Percentiles rank a stretch among this genome's conserved stretches.
These are phyloP conservation scores for Spisula subtruncata DNA, from an alignment of 2,888 invertebrate genomes.

Conservation along the genomic window DNA sequence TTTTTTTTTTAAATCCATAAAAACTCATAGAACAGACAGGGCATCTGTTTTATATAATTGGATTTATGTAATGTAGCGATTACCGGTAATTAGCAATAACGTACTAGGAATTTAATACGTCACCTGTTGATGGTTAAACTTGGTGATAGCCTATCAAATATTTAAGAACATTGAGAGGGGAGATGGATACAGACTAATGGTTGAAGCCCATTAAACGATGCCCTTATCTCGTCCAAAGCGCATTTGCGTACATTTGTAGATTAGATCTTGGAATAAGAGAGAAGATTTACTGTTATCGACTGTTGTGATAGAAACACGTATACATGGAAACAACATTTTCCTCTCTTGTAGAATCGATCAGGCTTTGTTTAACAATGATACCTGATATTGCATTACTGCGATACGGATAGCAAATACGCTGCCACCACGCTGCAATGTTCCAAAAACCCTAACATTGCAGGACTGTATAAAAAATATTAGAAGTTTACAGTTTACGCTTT, in stretches of 20 bases:
- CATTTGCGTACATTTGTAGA: constrained; percentile 23
- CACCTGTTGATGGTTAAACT: not conserved
- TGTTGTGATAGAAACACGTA: not conserved
- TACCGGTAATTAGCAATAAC: not conserved
- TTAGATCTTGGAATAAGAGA: not conserved
- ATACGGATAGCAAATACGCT: no score
- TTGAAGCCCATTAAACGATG: not conserved
- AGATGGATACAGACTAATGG: not conserved
- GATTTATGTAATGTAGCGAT: constrained; percentile 9
- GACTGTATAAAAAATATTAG: not conserved
- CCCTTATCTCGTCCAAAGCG: not conserved
- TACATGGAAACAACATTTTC: not conserved
- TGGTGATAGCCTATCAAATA: constrained; percentile 7
- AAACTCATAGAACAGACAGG: not conserved
- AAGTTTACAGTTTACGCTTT: no score
- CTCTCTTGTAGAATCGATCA: not conserved
- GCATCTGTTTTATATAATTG: constrained; percentile 13
- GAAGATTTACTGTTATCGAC: constrained; percentile 8
- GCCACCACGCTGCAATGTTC: not conserved
- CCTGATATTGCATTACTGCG: not conserved
- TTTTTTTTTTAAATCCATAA: not conserved
- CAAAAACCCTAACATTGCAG: not conserved
- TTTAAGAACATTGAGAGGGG: not conserved
- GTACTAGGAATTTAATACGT: not conserved
- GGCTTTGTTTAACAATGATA: not conserved